These are phyloP conservation scores for Drosophila bifasciata DNA, from an alignment of 1,140 invertebrate genomes.

Conservation along the genomic window DNA sequence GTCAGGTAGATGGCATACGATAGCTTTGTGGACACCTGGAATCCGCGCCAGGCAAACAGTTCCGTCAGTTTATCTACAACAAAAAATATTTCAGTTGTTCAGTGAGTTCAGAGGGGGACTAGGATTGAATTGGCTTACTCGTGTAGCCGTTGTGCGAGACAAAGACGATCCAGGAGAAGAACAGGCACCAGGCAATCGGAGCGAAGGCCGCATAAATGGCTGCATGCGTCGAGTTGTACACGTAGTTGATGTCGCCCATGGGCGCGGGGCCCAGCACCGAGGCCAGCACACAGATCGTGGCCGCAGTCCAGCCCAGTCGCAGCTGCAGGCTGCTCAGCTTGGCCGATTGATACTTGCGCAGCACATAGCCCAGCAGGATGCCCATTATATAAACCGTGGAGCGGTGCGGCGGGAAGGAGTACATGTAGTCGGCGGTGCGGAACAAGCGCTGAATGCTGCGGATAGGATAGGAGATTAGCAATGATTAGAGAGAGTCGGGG, in stretches of 20 bases:
- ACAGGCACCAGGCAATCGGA: constrained; percentile 89
- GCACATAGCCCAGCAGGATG: constrained; percentile 87
- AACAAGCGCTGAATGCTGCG: constrained; percentile 88
- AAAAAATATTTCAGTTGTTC: background rate
- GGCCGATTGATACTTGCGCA: constrained; percentile 84
- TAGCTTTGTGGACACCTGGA: constrained; percentile 87
- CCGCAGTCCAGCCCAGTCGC: constrained; percentile 86
- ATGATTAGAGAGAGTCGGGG: too few species aligned
- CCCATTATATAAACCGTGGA: constrained; percentile 90
- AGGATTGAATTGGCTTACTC: constrained; percentile 79
- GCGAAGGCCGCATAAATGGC: constrained; percentile 89
- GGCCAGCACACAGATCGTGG: constrained; percentile 84
- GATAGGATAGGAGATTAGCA: background rate
- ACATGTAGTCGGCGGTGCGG: constrained; percentile 89
- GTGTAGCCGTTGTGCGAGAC: constrained; percentile 87
- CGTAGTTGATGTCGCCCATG: constrained; percentile 88
- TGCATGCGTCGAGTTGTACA: constrained; percentile 87
- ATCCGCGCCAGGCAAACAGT: constrained; percentile 86
- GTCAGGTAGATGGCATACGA: constrained; percentile 89
- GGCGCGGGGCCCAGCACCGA: constrained; percentile 87
- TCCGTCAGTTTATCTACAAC: constrained; percentile 85
- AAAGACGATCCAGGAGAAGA: constrained; percentile 88
- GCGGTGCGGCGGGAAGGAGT: constrained; percentile 88
- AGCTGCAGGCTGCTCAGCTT: constrained; percentile 84
- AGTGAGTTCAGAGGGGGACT: too few species aligned